A percentile compares a stretch with the other conserved stretches of the same genome.
Evolutionary conservation across 2,797 vertebrate genomes (phyloP).

Genomic region (Labroides dimidiatus): DNA sequence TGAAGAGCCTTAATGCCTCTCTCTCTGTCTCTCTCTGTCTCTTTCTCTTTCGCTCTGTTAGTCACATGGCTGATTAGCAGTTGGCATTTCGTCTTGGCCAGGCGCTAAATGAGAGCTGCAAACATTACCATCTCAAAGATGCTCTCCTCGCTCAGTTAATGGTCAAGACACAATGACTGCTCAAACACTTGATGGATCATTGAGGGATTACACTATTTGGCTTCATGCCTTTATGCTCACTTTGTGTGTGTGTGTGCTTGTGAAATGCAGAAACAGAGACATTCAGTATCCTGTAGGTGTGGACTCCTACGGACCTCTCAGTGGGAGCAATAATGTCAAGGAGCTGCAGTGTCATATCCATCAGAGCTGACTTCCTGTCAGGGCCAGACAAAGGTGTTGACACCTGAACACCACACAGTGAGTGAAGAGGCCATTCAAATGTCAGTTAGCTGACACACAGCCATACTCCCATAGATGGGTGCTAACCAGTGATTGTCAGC

Average conservation of each 20-base stretch:
- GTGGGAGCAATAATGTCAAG: conserved; percentile 79
- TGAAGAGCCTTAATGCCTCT: conserved; percentile 60
- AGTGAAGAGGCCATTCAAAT: conserved; percentile 79
- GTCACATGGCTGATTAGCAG: conserved; percentile 73
- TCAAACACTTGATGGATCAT: conserved; percentile 77
- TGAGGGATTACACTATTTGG: conserved; percentile 68
- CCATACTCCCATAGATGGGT: conserved; percentile 74
- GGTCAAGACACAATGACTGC: conserved; percentile 75
- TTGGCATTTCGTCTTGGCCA: conserved; percentile 78
- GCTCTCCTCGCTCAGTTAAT: conserved; percentile 69
- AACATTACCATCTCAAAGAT: conserved; percentile 81
- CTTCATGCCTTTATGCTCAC: conserved; percentile 59
- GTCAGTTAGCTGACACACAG: conserved; percentile 76
- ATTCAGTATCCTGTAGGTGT: conserved; percentile 61
- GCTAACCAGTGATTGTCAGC: conserved; percentile 81
- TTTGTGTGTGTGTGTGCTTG: conserved; percentile 6
- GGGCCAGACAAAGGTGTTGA: conserved; percentile 84
- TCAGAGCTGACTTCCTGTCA: conserved; percentile 84
- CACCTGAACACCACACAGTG: conserved; percentile 74
- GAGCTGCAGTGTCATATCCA: conserved; percentile 84
- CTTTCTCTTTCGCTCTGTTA: conserved; percentile 30
- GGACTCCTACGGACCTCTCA: conserved; percentile 62
- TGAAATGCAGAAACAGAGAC: conserved; percentile 30
- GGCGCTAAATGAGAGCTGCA: conserved; percentile 72
- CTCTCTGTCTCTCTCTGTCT: conserved; percentile 13